These are phyloP conservation scores for Loripinus fragilis DNA, from an alignment of 2,888 invertebrate genomes.

Conservation along the genomic window DNA sequence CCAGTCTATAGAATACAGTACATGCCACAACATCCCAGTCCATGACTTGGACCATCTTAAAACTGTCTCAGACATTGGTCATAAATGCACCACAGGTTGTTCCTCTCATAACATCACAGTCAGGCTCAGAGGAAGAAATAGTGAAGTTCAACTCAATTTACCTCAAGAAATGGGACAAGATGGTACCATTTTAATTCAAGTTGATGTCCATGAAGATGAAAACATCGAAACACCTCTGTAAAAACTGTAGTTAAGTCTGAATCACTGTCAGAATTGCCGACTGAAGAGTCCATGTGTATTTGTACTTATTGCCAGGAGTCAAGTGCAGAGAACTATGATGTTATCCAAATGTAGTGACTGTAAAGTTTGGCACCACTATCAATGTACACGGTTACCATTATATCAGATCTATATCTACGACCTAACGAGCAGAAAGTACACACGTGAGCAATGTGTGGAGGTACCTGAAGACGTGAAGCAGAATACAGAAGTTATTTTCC, in stretches of 20 bases:
- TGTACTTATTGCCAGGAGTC: conserved; percentile 5
- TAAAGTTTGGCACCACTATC: neutral
- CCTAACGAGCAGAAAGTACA: neutral
- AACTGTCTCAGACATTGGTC: neutral
- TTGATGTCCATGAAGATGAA: neutral
- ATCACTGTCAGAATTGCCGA: neutral
- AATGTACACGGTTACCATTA: neutral
- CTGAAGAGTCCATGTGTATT: neutral
- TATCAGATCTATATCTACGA: neutral
- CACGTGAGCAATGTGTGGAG: conserved; percentile 1
- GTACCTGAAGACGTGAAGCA: neutral
- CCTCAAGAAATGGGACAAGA: neutral
- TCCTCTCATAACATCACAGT: neutral
- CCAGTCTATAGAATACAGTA: too few species aligned
- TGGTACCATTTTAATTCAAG: neutral
- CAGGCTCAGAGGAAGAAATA: neutral
- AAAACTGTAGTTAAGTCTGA: neutral
- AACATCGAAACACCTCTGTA: neutral
- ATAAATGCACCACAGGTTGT: neutral
- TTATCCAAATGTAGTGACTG: conserved; percentile 7
- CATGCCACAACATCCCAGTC: neutral
- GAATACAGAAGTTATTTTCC: neutral
- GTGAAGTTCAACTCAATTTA: neutral
- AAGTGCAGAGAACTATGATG: neutral
- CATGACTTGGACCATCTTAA: neutral